Evolutionary conservation across 2,113 vertebrate species (phyloP), one percentile per base, ranked within the genome.

Genomic region (Saccopteryx bilineata): DNA sequence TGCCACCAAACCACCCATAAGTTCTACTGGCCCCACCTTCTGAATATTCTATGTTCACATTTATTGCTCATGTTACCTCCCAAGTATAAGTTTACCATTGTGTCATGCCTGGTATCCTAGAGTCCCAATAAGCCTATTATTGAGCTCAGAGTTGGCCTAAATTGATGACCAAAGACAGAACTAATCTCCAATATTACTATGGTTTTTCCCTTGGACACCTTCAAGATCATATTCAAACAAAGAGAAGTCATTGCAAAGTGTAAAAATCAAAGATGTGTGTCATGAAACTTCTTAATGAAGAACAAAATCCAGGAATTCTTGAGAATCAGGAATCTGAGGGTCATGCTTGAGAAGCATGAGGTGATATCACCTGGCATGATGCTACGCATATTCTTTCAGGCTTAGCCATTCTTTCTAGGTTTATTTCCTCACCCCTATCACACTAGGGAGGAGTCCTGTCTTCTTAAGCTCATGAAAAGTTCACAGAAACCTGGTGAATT

Each of bases 401-500:
- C 26, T 75, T 56, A 18, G 0, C n/a, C 82, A 91, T 82, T 94
- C 86, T 58, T 87, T 91, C 75, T 93, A 58, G 93, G 75, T 48
- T 68, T 74, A 31, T 94, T 86, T 96, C 81, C 15, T 28, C 18
- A 61, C 7, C 15, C 56, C 78, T 65, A 3, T 76, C 95, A 96
- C 56, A 46, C 58, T 24, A 84, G 79, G 94, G 93, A 92, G 80
- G 93, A 96, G 90, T 90, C 15, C 2, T 0, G 2, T 0, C 90
- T 97, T 97, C 52, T 69, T 81, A 75, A 60, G 68, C 78, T 93
- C 68, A 63, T 72, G 39, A 93, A 71, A 93, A 97, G n/a, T 96
- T 97, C 58, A 93, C 15, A 21, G 81, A 80, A 98, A 96, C 14
- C 69, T 95, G 63, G 18, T 96, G 91, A 96, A 96, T 97, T 97